Evolutionary conservation across 1,140 invertebrate species (phyloP), one percentile per base, ranked within the genome.

Genomic region (Lycorma delicatula): DNA sequence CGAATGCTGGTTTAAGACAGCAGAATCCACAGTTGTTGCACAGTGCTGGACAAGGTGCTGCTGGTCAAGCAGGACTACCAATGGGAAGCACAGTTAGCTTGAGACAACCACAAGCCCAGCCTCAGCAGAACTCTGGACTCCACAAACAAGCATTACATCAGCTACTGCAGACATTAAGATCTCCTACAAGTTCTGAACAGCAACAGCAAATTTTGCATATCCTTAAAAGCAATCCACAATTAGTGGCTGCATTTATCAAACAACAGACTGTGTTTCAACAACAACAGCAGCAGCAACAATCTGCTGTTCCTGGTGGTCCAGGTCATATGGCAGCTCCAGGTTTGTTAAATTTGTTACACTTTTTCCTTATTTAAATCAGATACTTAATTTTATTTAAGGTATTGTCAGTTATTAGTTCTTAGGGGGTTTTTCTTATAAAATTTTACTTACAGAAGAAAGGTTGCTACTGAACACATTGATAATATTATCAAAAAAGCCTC

Each of bases 201-300:
- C 93, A 97, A 67, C 85, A 90, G 67, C 89, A 95, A 75, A 91
- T 97, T 50, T 76, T 97, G 26, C 83, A 86, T 64, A 94, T 98
- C 66, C 81, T 98, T 44, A 96, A 95, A 73, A 87, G 86, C 46
- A 94, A 97, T 78, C 94, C 94, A 44, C 91, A 91, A 58, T 77
- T 98, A 11, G 97, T 97, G 93, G 93, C 94, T 54, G 91, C 93
- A 48, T 95, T 97, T 68, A 93, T 98, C 53, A 94, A 94, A 72
- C 91, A 95, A 74, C 78, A 89, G 70, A 85, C 90, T 75, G 81
- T 84, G 64, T 55, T 60, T 38, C 66, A 68, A 47, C 63, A 67
- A 55, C 63, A 71, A 70, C 67, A 47, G 63, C 69, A 5, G 59
- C 63, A 51, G 63, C 65, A 31, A 60, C 70, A 69, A 62, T 69